Evolutionary conservation across 2,113 vertebrate species (phyloP).

Genomic region (Carollia perspicillata): DNA sequence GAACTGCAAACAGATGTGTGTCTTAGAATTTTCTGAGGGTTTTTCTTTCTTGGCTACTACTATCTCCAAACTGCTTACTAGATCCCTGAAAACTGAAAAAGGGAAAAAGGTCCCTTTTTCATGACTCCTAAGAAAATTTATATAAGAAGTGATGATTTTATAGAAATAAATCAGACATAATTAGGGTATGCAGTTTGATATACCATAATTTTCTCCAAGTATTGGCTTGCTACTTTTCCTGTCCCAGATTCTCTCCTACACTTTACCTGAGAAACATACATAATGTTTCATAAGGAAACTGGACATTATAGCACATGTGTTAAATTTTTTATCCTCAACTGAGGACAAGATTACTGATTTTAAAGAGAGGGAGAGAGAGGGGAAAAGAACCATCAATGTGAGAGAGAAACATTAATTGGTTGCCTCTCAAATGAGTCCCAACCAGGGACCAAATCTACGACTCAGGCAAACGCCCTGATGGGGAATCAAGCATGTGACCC

Average conservation of each 20-base stretch:
- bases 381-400: too few relatives aligned
- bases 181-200: background rate
- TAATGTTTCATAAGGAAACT: background rate
- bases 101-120: background rate
- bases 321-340: background rate
- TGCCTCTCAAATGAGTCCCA: too few relatives aligned
- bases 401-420: too few relatives aligned
- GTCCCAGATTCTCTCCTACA: background rate
- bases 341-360: too few relatives aligned
- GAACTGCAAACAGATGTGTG: too few relatives aligned
- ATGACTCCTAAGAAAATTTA: conserved; percentile 38
- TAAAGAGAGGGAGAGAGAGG: too few relatives aligned
- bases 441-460: too few relatives aligned
- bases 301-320: background rate
- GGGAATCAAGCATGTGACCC: too few relatives aligned
- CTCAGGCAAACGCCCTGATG: too few relatives aligned
- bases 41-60: too few relatives aligned
- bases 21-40: too few relatives aligned
- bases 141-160: background rate
- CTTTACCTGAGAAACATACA: background rate
- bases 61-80: too few relatives aligned
- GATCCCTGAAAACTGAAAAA: background rate
- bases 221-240: background rate
- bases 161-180: conserved; percentile 4
- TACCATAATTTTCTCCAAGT: background rate